phyloP scores from a whole-genome alignment of 2,113 vertebrate genomes.

The Melanostigma gelatinosum region DNA sequence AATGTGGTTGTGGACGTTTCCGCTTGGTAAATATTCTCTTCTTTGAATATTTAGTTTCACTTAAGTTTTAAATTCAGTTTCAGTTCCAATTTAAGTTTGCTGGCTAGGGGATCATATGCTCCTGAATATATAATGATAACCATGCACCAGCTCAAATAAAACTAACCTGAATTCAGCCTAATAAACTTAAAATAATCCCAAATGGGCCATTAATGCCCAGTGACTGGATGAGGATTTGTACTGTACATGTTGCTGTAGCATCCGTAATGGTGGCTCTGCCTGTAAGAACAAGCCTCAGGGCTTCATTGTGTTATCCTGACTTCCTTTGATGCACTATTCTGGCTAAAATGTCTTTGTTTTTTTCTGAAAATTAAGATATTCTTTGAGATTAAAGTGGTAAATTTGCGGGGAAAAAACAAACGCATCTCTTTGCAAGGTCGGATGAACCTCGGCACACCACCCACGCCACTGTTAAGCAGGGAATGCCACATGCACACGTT shows the following conservation, averaged over 20 bases:
- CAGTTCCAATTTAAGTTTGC: neutral
- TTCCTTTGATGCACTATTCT: too few relatives aligned
- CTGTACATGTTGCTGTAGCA: neutral
- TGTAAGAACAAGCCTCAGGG: too few relatives aligned
- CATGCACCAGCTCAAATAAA: neutral
- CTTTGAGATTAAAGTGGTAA: too few relatives aligned
- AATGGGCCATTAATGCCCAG: neutral
- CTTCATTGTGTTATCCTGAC: too few relatives aligned
- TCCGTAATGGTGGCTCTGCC: too few relatives aligned
- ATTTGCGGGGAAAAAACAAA: too few relatives aligned
- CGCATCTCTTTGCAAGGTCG: too few relatives aligned
- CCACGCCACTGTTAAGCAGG: too few relatives aligned
- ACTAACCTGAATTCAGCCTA: neutral
- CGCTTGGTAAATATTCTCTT: neutral
- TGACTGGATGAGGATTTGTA: neutral
- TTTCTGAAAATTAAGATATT: too few relatives aligned
- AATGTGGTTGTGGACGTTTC: neutral
- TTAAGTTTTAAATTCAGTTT: neutral
- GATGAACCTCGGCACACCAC: too few relatives aligned
- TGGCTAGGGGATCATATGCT: neutral
- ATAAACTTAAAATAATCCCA: neutral
- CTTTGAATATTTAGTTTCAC: conserved; percentile 21
- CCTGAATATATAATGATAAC: neutral
- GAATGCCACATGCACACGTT: too few relatives aligned
- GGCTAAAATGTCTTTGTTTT: too few relatives aligned